Evolutionary conservation across 2,797 vertebrate genomes (phyloP), one percentile per base, ranked within the genome.

Genomic region (Galagoides demidoff): DNA sequence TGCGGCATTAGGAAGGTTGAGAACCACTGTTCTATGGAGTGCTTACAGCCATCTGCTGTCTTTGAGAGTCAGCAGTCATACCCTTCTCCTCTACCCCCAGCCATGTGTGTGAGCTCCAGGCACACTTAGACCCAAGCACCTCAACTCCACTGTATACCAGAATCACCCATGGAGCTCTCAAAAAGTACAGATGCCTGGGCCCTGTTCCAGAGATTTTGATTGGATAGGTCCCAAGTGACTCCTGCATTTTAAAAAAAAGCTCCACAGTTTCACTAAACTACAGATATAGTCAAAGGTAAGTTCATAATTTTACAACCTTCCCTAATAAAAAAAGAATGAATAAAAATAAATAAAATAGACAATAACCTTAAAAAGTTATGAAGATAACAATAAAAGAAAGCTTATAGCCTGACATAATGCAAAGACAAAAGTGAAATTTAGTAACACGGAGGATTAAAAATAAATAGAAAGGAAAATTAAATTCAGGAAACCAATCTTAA

Each of bases 381-480:
- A 63, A 66, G 34, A 66, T 34, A 77, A 81, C 34, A 85, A 77
- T 82, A 45, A 82, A 85, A 95, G 43, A 76, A 95, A 82, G 90
- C 85, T 10, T 79, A 74, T 64, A 79, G 57, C 27, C 49, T 71
- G 22, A 85, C 63, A 79, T 90, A 68, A 95, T 93, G 55, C 84
- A 37, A 95, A 87, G 39, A 66, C 12, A 83, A 63, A 22, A 77
- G 11, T 39, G 64, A 59, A 92, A 76, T 85, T 95, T 19, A 88
- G 13, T 89, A 76, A 90, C 45, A 92, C 90, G 43, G 70, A 70
- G 66, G 94, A 89, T 73, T 92, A 74, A 91, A 95, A 93, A 84
- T 16, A 93, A 86, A 74, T 57, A 95, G 23, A 76, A 95, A 93
- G 29, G 11, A 96, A 92, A 88, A 93, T 77, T 66, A 74, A 92